Evolutionary conservation across 1,140 invertebrate genomes (phyloP), one percentile per base, ranked within the genome.

Genomic region (Oreohelix idahoensis): DNA sequence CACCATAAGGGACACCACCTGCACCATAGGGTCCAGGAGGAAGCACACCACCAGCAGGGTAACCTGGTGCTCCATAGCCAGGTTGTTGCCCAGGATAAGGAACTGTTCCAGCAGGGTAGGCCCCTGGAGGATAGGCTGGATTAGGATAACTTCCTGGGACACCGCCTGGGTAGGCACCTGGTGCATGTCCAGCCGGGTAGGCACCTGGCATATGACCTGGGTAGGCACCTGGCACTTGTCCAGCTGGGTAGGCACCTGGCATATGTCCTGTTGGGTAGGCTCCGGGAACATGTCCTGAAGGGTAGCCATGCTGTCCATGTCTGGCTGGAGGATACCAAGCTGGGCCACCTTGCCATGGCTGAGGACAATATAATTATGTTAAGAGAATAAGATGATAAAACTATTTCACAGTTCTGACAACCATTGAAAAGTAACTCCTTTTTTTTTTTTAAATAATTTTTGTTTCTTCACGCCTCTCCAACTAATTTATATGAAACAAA

Each of bases 291-390:
- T 79, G 78, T 58, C 39, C 35, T 26, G n/a, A 5, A n/a, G 8
- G 39, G 20, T 79, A 35, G 42, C 80, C 80, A 58, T 82, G 70
- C 39, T 58, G 26, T 17, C 74, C 74, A 13, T 76, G 38, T 38
- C 53, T 58, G 23, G 5, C 5, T 42, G 80, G 80, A 45, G 80
- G 80, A 39, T 15, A 11, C 80, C 80, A 82, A 17, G 80, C 70
- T 36, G 80, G 80, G 11, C 80, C 80, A 39, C 80, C 80, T 58
- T 58, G 45, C 80, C 77, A 79, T n/a, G 69, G 70, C 75, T 74
- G 51, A 38, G 71, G 74, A 73, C 26, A 42, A 45, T 29, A 74
- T 10, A 11, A n/a, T 35, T 11, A 45, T 45, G n/a, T n/a, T n/a
- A n/a, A n/a, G n/a, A n/a, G n/a, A n/a, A n/a, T n/a, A n/a, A n/a